Conservation (phyloP, 1,140 invertebrate species). For the Hormaphis cornu region DNA sequence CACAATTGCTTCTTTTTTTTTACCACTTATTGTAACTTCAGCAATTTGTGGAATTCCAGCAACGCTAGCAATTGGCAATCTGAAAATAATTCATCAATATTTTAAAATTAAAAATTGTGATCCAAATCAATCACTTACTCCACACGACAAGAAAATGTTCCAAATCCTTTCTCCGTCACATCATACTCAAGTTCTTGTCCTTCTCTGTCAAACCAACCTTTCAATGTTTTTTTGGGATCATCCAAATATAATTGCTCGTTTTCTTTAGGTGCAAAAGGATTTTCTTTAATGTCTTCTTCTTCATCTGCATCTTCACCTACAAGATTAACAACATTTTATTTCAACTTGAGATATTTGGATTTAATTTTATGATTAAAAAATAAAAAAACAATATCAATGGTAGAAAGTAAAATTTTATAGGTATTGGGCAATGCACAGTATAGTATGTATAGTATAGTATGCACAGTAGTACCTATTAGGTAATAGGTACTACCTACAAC, state of each 20-base stretch:
- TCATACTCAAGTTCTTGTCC: conserved; percentile 69
- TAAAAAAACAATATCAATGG: no score
- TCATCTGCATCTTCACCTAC: conserved; percentile 78
- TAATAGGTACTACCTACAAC: no score
- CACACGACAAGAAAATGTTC: conserved; percentile 62
- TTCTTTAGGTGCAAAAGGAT: conserved; percentile 67
- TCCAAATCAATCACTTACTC: conserved; percentile 45
- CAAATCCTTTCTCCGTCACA: conserved; percentile 67
- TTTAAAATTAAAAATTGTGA: neutral
- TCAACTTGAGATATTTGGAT: neutral
- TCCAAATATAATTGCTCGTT: conserved; percentile 85
- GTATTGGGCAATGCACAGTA: no score
- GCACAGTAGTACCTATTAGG: no score
- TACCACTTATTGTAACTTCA: conserved; percentile 76
- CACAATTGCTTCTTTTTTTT: conserved; percentile 88
- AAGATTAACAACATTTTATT: conserved; percentile 34
- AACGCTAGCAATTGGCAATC: conserved; percentile 70
- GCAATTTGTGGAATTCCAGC: conserved; percentile 64
- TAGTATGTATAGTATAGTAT: no score
- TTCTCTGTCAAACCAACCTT: conserved; percentile 92
- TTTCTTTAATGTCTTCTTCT: conserved; percentile 67
- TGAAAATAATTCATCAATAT: conserved; percentile 39
- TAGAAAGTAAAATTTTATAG: no score
- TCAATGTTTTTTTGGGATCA: conserved; percentile 89
- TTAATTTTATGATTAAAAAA: no score